Conservation (phyloP, 37 sponge, comb jelly and placozoan species). For the Agelas oroides region DNA sequence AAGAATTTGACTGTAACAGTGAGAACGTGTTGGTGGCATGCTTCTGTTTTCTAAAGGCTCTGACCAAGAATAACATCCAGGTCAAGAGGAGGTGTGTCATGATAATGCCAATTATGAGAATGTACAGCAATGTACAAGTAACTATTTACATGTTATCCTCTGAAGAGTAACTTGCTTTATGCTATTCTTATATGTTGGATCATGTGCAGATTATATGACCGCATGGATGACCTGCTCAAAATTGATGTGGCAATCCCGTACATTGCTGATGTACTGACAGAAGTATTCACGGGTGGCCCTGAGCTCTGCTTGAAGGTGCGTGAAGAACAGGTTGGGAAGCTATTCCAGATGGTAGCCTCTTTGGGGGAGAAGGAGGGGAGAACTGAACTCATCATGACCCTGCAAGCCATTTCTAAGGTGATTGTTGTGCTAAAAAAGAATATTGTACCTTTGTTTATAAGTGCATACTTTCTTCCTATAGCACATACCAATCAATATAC, state of each 20-base stretch:
- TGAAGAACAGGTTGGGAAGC: slow-evolving; percentile 39
- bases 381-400: slow-evolving; percentile 52
- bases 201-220: slow-evolving; percentile 20
- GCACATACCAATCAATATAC: too few relatives aligned
- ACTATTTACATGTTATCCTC: too few relatives aligned
- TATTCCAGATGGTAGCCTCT: slow-evolving; percentile 32
- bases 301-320: slow-evolving; percentile 17
- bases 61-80: background rate
- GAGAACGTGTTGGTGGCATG: slow-evolving; percentile 1
- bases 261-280: slow-evolving; percentile 10
- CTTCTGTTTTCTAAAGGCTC: slow-evolving; percentile 18
- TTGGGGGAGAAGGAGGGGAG: background rate
- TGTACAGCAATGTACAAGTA: too few relatives aligned
- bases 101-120: too few relatives aligned
- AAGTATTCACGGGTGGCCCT: slow-evolving; percentile 35
- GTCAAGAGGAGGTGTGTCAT: slow-evolving; percentile 15
- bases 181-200: too few relatives aligned
- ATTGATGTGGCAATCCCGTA: slow-evolving; percentile 5
- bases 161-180: too few relatives aligned
- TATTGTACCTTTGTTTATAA: too few relatives aligned
- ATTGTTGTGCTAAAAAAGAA: too few relatives aligned
- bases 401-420: slow-evolving; percentile 74
- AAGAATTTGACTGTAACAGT: background rate
- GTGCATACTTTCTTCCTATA: too few relatives aligned
- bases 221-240: slow-evolving; percentile 65